phyloP scores from a whole-genome alignment of 1,140 invertebrate species.

The Doryteuthis pealeii region DNA sequence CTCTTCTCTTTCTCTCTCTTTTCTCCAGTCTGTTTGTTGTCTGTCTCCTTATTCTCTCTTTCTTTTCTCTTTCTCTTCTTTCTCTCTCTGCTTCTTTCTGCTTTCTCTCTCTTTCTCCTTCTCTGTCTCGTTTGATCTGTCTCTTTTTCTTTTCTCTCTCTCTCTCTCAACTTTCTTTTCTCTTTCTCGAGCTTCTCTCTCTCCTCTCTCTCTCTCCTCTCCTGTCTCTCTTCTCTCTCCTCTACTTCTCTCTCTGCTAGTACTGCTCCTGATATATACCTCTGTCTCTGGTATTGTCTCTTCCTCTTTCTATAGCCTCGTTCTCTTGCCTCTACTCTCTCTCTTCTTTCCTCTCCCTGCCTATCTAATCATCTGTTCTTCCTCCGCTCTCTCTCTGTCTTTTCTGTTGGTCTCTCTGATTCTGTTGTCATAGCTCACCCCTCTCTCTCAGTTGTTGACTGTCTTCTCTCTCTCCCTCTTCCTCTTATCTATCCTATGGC shows the following conservation, averaged over 20 bases:
- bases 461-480: neutral
- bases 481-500: neutral
- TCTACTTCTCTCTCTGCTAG: neutral
- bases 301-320: neutral
- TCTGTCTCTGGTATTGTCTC: neutral
- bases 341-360: neutral
- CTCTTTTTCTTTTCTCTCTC: no score
- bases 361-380: neutral
- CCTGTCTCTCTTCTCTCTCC: neutral
- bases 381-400: neutral
- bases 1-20: neutral
- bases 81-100: neutral
- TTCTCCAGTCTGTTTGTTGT: no score
- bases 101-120: neutral
- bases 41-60: no score
- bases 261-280: neutral
- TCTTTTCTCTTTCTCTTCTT: no score
- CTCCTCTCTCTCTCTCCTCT: neutral
- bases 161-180: no score
- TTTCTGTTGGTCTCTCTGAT: neutral
- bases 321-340: neutral
- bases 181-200: no score
- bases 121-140: no score
- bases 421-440: neutral
- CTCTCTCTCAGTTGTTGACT: neutral